These are phyloP conservation scores for Arenaria interpres DNA, from an alignment of 2,113 vertebrate genomes.

Conservation along the genomic window DNA sequence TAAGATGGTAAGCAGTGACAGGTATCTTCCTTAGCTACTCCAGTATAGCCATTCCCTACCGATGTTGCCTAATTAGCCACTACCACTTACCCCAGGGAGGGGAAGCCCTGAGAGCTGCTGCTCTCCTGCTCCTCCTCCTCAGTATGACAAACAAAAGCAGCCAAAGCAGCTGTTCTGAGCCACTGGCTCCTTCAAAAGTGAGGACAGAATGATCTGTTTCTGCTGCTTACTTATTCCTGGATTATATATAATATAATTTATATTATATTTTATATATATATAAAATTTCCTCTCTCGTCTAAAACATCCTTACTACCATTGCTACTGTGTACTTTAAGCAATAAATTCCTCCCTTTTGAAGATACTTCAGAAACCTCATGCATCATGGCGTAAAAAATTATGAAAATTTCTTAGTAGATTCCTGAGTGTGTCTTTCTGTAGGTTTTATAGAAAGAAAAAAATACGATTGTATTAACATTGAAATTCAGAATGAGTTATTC, in stretches of 20 bases:
- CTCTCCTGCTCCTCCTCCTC: not conserved
- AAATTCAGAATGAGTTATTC: not conserved
- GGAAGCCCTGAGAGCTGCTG: not conserved
- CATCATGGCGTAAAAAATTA: not conserved
- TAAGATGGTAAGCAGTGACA: not conserved
- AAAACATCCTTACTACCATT: not conserved
- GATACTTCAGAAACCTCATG: not conserved
- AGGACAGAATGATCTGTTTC: not conserved
- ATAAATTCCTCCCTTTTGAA: not conserved
- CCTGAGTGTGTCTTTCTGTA: not conserved
- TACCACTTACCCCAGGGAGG: slow-evolving; percentile 4
- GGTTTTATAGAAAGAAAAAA: not conserved
- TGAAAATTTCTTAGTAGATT: not conserved
- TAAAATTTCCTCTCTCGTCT: not conserved
- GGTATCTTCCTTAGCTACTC: not conserved
- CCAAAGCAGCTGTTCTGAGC: not conserved
- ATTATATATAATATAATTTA: not conserved
- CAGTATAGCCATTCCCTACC: not conserved
- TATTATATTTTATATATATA: not conserved
- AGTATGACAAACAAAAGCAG: not conserved
- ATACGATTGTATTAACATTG: not conserved
- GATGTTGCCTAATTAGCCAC: not conserved
- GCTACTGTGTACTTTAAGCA: not conserved
- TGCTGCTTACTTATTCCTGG: not conserved
- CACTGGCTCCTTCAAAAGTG: not conserved